These are phyloP conservation scores for Cyprinus carpio DNA, from an alignment of 2,113 vertebrate species.

Conservation along the genomic window DNA sequence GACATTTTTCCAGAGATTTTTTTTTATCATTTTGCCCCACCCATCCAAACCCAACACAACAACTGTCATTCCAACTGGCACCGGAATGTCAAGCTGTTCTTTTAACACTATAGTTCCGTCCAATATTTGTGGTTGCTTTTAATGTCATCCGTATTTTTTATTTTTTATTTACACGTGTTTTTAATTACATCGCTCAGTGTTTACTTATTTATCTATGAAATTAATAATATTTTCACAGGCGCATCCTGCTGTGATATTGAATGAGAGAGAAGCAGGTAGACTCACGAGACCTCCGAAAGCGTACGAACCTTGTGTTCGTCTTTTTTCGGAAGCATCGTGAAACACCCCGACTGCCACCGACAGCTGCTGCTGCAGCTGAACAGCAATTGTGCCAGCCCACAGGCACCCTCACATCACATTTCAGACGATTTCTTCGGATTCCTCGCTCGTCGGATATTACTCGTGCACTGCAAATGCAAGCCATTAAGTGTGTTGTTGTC, in stretches of 20 bases:
- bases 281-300: neutral
- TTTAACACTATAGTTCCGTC: neutral
- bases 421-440: constrained; percentile 32
- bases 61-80: neutral
- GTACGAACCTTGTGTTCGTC: constrained; percentile 28
- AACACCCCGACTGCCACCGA: constrained; percentile 9
- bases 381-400: neutral
- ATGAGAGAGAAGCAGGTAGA: neutral
- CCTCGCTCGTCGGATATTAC: constrained; percentile 31
- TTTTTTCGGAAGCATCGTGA: constrained; percentile 48
- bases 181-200: neutral
- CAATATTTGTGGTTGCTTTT: neutral
- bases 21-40: neutral
- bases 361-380: constrained; percentile 32
- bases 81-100: neutral
- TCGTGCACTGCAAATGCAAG: constrained; percentile 63
- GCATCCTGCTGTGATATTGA: neutral
- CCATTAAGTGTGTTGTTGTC: constrained; percentile 73
- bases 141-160: neutral
- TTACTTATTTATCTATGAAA: neutral
- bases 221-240: neutral
- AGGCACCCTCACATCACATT: constrained; percentile 26
- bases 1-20: neutral
- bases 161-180: too few relatives aligned
- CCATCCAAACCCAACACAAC: neutral